These are phyloP conservation scores for Bostrychus sinensis DNA, from an alignment of 2,113 vertebrate species.

Conservation along the genomic window DNA sequence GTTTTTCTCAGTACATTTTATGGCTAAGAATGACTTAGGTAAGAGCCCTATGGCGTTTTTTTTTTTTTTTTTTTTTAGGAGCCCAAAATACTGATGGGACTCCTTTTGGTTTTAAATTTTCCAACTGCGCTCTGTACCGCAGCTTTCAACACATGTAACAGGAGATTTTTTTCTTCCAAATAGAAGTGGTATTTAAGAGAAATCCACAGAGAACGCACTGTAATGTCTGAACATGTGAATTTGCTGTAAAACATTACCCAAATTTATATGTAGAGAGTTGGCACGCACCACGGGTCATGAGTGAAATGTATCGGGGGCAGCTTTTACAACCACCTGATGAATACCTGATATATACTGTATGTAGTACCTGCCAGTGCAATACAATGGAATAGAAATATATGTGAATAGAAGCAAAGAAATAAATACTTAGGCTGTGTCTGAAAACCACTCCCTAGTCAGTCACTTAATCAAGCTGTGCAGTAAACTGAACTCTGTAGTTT, in stretches of 20 bases:
- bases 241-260: constrained; percentile 37
- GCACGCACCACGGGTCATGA: constrained; percentile 6
- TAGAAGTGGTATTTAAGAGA: constrained; percentile 3
- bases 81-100: constrained; percentile 20
- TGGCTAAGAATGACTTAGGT: constrained; percentile 44
- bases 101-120: constrained; percentile 30
- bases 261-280: constrained; percentile 38
- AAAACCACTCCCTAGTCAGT: no score
- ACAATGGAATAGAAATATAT: background rate
- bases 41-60: constrained; percentile 29
- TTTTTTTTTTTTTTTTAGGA: constrained; percentile 16
- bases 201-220: constrained; percentile 15
- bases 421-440: no score
- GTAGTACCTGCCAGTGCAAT: background rate
- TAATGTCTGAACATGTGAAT: constrained; percentile 16
- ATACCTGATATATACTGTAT: background rate
- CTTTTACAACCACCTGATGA: constrained; percentile 58
- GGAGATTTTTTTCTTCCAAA: constrained; percentile 22
- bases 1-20: constrained; percentile 41
- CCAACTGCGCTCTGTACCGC: constrained; percentile 5
- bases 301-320: constrained; percentile 43
- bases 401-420: no score
- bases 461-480: no score
- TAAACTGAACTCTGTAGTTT: no score
- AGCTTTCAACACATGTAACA: constrained; percentile 23